These are phyloP conservation scores for Ramazzottius varieornatus DNA, from an alignment of 2,888 invertebrate genomes.

Conservation along the genomic window DNA sequence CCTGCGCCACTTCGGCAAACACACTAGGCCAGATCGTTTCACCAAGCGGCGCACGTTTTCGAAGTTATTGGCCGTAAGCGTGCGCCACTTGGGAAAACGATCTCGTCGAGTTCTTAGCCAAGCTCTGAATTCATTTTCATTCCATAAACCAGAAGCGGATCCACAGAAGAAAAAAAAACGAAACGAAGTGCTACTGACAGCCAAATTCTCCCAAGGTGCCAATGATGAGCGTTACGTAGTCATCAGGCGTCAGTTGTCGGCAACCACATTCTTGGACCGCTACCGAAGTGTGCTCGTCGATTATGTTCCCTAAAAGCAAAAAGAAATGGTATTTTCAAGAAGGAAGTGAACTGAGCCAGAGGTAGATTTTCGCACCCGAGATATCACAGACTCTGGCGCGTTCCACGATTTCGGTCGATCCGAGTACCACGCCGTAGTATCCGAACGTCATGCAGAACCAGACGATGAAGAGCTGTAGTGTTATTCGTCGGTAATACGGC, in stretches of 20 bases:
- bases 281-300: background rate
- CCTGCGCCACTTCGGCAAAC: too few relatives aligned
- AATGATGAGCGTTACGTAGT: constrained; percentile 19
- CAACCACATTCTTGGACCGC: constrained; percentile 13
- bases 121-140: too few relatives aligned
- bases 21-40: too few relatives aligned
- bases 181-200: constrained; percentile 12
- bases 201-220: constrained; percentile 21
- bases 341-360: too few relatives aligned
- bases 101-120: too few relatives aligned
- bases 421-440: constrained; percentile 23
- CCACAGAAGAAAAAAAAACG: too few relatives aligned
- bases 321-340: too few relatives aligned
- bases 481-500: constrained; percentile 15
- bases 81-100: too few relatives aligned
- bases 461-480: constrained; percentile 17
- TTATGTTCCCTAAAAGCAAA: background rate
- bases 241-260: constrained; percentile 14
- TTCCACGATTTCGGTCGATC: constrained; percentile 20
- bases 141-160: too few relatives aligned
- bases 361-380: background rate
- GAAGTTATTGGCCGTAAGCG: too few relatives aligned
- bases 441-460: constrained; percentile 22
- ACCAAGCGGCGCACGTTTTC: too few relatives aligned
- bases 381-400: constrained; percentile 9